Percentiles rank a stretch among this genome's conserved stretches.
phyloP scores from a whole-genome alignment of 2,888 invertebrate genomes.

The Eupeodes luniger region DNA sequence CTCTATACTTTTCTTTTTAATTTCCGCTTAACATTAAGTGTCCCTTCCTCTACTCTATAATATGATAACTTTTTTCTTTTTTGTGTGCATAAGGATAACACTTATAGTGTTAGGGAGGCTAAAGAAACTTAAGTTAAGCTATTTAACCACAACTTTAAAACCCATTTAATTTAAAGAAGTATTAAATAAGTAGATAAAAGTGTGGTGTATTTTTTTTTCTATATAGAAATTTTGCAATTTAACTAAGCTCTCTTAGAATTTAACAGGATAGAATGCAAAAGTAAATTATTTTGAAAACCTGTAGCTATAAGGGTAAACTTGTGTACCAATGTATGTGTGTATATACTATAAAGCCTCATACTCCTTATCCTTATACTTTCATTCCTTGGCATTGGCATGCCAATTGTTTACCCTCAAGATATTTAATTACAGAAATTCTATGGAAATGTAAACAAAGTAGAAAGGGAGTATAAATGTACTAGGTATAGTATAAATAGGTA shows the following conservation, averaged over 20 bases:
- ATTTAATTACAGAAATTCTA: constrained; percentile 74
- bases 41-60: not conserved
- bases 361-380: not conserved
- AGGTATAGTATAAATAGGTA: not conserved
- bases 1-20: constrained; percentile 15
- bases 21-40: constrained; percentile 23
- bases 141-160: constrained; percentile 35
- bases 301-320: not conserved
- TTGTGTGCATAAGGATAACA: no score
- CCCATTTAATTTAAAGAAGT: not conserved
- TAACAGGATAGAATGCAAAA: not conserved
- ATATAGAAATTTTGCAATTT: not conserved
- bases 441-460: constrained; percentile 52
- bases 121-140: not conserved
- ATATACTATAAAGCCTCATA: not conserved
- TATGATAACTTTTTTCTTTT: not conserved
- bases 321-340: no score
- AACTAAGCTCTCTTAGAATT: not conserved
- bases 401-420: constrained; percentile 59
- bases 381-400: constrained; percentile 33
- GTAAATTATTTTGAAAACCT: constrained; percentile 25
- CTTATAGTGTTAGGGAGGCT: not conserved
- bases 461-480: not conserved
- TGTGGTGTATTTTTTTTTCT: not conserved
- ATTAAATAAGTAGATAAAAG: not conserved